Conservation (phyloP, 2,113 vertebrate species). For the Mormyrus iriodes region DNA sequence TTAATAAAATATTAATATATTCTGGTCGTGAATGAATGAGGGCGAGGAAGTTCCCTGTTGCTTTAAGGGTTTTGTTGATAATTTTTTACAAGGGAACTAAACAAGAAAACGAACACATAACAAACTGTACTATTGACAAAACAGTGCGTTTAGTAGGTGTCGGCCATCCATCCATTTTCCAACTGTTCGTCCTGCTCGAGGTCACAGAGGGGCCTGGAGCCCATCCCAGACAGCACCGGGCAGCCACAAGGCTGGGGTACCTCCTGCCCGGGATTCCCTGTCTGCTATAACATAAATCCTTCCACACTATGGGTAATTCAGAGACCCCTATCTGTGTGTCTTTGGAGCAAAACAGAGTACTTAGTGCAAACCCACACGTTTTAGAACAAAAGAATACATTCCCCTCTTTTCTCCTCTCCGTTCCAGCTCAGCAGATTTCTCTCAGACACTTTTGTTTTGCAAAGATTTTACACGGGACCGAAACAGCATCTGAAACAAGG, state of each 20-base stretch:
- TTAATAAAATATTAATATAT: background rate
- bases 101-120: background rate
- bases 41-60: background rate
- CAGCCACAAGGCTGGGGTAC: background rate
- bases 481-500: background rate
- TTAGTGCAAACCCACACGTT: background rate
- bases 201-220: background rate
- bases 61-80: background rate
- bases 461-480: background rate
- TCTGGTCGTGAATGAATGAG: background rate
- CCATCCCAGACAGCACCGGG: background rate
- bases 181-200: background rate
- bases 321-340: background rate
- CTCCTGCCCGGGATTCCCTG: background rate
- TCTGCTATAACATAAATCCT: background rate
- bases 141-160: background rate
- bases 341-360: background rate
- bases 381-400: background rate
- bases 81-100: background rate
- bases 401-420: background rate
- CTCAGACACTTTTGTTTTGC: background rate
- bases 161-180: background rate
- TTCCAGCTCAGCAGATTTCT: background rate
- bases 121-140: too few relatives aligned
- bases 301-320: background rate